Conservation (phyloP, 2,888 invertebrate species). For the Itoplectis maculator region DNA sequence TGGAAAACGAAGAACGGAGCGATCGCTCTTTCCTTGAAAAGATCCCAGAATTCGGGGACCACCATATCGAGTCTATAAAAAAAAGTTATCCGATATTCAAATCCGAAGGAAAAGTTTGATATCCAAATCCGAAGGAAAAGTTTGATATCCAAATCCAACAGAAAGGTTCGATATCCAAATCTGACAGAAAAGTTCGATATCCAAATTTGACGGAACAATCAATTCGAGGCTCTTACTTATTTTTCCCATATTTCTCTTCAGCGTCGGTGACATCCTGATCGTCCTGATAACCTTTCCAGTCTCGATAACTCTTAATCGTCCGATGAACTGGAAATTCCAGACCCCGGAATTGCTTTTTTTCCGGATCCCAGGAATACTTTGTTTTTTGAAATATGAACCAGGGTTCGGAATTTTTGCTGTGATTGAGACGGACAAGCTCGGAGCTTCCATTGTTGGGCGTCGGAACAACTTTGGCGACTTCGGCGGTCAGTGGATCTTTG, state of each 20-base stretch:
- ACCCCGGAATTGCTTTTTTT: conserved; percentile 92
- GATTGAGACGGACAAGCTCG: conserved; percentile 94
- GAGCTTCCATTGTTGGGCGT: conserved; percentile 99
- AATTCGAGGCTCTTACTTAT: conserved; percentile 89
- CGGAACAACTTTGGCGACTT: conserved; percentile 96
- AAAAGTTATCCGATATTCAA: conserved; percentile 57
- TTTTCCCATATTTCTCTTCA: conserved; percentile 94
- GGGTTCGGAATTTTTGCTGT: conserved; percentile 87
- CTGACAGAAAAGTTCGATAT: too few relatives aligned
- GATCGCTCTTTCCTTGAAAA: conserved; percentile 98
- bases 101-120: too few relatives aligned
- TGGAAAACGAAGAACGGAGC: conserved; percentile 99
- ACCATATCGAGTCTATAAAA: conserved; percentile 89
- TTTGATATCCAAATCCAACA: too few relatives aligned
- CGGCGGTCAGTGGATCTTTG: conserved; percentile 90
- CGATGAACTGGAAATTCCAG: conserved; percentile 94
- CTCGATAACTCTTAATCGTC: conserved; percentile 89
- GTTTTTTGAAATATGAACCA: conserved; percentile 99
- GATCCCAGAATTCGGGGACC: conserved; percentile 97
- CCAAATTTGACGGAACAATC: too few relatives aligned
- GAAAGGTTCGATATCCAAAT: not conserved
- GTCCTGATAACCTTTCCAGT: conserved; percentile 94
- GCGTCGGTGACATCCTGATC: conserved; percentile 92
- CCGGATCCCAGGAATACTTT: conserved; percentile 95
- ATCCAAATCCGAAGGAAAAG: too few relatives aligned